Base-by-base conservation (phyloP, 2,113 vertebrate species). In the Erpornis zantholeuca region DNA sequence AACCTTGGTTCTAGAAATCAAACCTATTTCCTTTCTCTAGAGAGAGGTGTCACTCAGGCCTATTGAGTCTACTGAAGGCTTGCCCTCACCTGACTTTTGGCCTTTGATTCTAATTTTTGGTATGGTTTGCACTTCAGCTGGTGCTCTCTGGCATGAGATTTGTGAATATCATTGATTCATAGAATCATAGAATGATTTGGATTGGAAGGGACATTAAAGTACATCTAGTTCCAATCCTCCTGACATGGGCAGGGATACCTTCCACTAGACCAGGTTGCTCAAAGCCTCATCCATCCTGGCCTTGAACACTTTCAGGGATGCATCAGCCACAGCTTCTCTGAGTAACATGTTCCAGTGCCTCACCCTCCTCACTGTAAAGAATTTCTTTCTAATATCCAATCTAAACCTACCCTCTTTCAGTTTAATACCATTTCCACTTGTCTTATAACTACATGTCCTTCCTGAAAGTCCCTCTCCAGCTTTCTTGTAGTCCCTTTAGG, bases 171-270 rank as follows among this genome's bases (percentile, higher is more conserved):
- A 40, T 40, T 1, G 2, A 35, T 69, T 61, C 17, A 35, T 24
- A 22, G 14, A 53, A 53, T 45, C 2, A 1, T 16, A 36, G 44
- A 33, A 38, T 38, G 3, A 3, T 59, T 52, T 59, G 23, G 10
- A 16, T 38, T 45, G 38, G 15, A 45, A 52, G 28, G 7, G 6
- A 60, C 13, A 10, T 31, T 25, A 29, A 82, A 40, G 24, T 47
- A 8, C 24, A 38, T 7, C 7, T 17, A 14, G 10, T 45, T 73
- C 23, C 7, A 21, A 44, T 20, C 6, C 33, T 18, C 9, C 38
- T 38, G 11, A 7, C n/a, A 9, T 7, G 11, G 5, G 2, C 25
- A 44, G 17, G 27, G 9, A 12, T 24, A 14, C 2, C 2, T 45
- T 20, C 38, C 20, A 24, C 23, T 29, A 52, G 7, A 59, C 5